These are phyloP conservation scores for Patiria miniata DNA, from an alignment of 35 echinoderm and acorn worm species.

Conservation along the genomic window DNA sequence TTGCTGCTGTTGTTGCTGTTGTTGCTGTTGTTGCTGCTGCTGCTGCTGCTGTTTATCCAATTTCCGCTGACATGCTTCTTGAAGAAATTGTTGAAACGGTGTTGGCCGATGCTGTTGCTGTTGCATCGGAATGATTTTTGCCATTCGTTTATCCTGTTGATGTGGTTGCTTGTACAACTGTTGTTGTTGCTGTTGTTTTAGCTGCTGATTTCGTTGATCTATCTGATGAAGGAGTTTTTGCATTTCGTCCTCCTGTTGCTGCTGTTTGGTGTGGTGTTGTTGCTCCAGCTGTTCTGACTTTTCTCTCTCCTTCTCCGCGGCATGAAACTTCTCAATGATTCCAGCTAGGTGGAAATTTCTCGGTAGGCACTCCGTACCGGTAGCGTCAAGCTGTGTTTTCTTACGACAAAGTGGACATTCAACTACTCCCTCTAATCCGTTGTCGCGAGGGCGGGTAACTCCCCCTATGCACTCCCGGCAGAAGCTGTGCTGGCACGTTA, in stretches of 20 bases:
- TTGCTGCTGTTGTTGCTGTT: neutral
- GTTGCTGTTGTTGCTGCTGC: neutral
- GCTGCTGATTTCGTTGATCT: neutral
- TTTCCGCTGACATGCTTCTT: neutral
- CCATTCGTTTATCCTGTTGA: neutral
- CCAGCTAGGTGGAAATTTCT: neutral
- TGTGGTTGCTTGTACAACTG: neutral
- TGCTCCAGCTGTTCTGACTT: neutral
- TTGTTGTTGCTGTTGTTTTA: neutral
- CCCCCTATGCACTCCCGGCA: neutral
- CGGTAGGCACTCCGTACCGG: neutral
- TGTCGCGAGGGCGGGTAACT: neutral
- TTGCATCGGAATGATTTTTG: too few species aligned
- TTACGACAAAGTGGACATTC: neutral
- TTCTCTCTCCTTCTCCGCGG: neutral
- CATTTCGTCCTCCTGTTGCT: neutral
- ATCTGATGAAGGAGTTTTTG: neutral
- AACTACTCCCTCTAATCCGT: neutral
- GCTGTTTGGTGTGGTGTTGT: neutral
- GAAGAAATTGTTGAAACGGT: too few species aligned
- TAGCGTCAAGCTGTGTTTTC: neutral
- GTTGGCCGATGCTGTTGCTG: neutral
- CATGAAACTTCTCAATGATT: conserved; percentile 2
- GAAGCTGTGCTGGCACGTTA: conserved; percentile 12
- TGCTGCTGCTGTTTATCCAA: neutral